Base-by-base conservation (phyloP, 2,113 vertebrate species). In the Paratilapia polleni region DNA sequence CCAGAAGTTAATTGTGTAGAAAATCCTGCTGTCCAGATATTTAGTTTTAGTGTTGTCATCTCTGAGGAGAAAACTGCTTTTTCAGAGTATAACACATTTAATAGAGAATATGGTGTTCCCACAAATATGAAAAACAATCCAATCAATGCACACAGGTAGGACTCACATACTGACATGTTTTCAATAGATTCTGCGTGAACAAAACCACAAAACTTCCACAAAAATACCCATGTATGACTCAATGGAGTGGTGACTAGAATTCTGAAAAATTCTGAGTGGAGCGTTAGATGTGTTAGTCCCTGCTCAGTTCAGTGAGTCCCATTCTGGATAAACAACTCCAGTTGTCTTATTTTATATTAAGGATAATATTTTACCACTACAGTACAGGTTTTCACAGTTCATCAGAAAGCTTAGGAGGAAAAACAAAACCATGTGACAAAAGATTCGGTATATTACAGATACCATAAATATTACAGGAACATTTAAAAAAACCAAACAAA, bases 61-160 rank as follows among this genome's bases (percentile, higher is more conserved):
- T 62, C 47, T 31, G 11, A 2, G 11, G 17, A 84, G 54, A 38
- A 60, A 59, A 31, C 61, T 17, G 19, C 2, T 38, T 49, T 68
- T 73, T 54, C 6, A 68, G 26, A 86, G 60, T 77, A 26, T 66
- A 81, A 70, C 77, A 90, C 82, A 88, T 89, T 92, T 93, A 91
- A 88, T 92, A 31, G 6, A 75, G 78, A 8, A 66, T 60, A 66
- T 43, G 20, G 6, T 58, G 13, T 77, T 79, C 31, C 28, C 63
- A 78, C 74, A 77, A 58, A 64, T 68, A 86, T 78, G 57, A 88
- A 92, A 84, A 89, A 80, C 74, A 43, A 63, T 75, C 47, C 74
- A 78, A 60, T 24, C 56, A 38, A 43, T 49, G 26, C 52, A 76
- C 14, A 80, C 58, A 85, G 20, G 28, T 19, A 74, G 54, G 52